These are phyloP conservation scores for Mesoclemmys tuberculata DNA, from an alignment of 2,113 vertebrate species.

Conservation along the genomic window DNA sequence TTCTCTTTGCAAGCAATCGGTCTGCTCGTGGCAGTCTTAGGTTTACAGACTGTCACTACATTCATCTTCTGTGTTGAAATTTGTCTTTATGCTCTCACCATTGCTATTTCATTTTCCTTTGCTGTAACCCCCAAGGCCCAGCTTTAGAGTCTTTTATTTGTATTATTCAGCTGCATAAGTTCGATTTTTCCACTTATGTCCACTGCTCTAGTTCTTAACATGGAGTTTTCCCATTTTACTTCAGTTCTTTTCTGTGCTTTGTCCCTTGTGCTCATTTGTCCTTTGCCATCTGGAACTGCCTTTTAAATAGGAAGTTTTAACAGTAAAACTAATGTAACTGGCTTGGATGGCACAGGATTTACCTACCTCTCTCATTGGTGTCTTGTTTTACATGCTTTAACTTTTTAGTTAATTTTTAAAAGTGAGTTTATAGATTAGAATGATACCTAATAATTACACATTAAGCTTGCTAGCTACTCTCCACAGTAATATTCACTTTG, in stretches of 20 bases:
- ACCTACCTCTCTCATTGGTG: neutral
- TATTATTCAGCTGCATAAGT: fast-evolving
- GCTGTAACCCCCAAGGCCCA: fast-evolving
- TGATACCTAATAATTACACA: neutral
- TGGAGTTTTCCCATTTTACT: fast-evolving
- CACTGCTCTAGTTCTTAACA: neutral
- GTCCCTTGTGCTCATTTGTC: neutral
- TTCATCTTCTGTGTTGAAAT: neutral
- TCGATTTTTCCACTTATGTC: neutral
- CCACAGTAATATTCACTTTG: neutral
- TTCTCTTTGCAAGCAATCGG: neutral
- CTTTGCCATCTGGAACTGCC: neutral
- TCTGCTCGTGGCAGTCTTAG: neutral
- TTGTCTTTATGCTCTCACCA: fast-evolving
- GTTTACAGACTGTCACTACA: neutral
- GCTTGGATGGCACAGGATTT: neutral
- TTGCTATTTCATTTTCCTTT: neutral
- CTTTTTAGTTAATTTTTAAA: neutral
- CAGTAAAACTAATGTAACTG: too few species aligned
- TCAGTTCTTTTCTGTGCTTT: neutral
- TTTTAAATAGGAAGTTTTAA: neutral
- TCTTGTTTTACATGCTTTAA: neutral
- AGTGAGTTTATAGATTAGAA: neutral
- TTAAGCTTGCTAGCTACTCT: neutral
- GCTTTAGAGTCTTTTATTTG: neutral